Evolutionary conservation across 2,113 vertebrate species (phyloP), one percentile per base, ranked within the genome.

Genomic region (Chamaea fasciata): DNA sequence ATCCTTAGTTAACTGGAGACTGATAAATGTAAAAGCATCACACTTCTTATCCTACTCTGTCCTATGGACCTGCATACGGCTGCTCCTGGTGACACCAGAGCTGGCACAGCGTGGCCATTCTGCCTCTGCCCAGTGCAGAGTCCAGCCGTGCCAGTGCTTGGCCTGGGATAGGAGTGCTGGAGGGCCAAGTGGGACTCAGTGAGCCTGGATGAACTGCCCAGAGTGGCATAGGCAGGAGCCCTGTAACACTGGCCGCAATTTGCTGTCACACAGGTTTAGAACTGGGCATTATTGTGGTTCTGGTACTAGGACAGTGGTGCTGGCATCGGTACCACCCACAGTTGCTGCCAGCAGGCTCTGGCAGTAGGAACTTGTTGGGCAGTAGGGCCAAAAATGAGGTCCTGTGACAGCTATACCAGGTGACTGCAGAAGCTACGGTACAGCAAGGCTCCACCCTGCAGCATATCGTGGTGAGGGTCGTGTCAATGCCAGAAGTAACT

Each of bases 11-110:
- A 71, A 37, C 6, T 27, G 52, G 23, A 90, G 35, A 23, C 23
- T 85, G 30, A 70, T 39, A 79, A 71, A 53, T 37, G 5, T 46
- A 33, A 23, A n/a, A 81, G 17, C 37, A 59, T 14, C 18, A 31
- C 5, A 46, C 37, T 26, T 57, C 41, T 67, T 42, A 22, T 57
- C 23, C 52, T 33, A 2, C 28, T 60, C 31, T 63, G 30, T 70
- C 23, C 71, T 46, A 12, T 37, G 28, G 31, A 70, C 22, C 9
- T 59, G 55, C 0, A 0, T 10, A 30, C 1, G 2, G 16, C 33
- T 78, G 0, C 31, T 82, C 13, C 68, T 50, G 44, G 33, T 6
- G 11, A 24, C 33, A 63, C 44, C 63, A 60, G 64, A 28, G 22
- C 16, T 59, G 59, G n/a, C 4, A 7, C 26, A 79, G 74, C 10